Evolutionary conservation across 2,888 invertebrate genomes (phyloP), one percentile per base, ranked within the genome.

Genomic region (Mythimna lalbum): DNA sequence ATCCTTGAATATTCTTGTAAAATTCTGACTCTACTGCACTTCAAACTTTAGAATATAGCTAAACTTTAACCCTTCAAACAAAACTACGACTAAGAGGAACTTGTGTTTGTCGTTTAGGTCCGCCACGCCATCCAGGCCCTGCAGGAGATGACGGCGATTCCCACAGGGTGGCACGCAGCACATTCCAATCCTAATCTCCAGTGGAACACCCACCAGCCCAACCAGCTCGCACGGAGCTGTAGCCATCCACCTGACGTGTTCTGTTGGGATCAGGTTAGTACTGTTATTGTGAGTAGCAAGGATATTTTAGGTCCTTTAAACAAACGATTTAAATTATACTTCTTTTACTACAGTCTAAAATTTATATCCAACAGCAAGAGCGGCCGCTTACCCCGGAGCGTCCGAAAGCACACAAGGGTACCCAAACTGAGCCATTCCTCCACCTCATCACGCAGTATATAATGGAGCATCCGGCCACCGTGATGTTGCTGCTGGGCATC

Each of bases 181-280:
- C 98, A 98, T 89, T 98, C 98, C 73, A 98, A 98, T 90, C 98
- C 98, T 6, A 98, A 98, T 89, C 96, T 98, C 50, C 97, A 97
- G 78, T 97, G 92, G 94, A 96, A 93, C 82, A 95, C 95, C 96
- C 91, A 6, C 94, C 57, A 57, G 57, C 21, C 94, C 4, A 96
- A 96, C 76, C 93, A 97, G 76, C 96, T 98, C 64, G 98, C 98
- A 1, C 96, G 98, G 72, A 97, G 98, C 89, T 97, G 98, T 69
- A 98, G 98, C 3, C 98, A 98, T 93, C 98, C 98, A 0, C 98
- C 98, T 0, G 98, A 98, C 87, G 98, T 98, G 79, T 98, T 98
- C 92, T 97, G 97, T 85, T 98, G 98, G 96, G 97, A 98, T 86
- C 96, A 96, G 90, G 96, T 95, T 84, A 70, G 57, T 49, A 55